These are phyloP conservation scores for Parasteatoda lunata DNA, from an alignment of 2,888 invertebrate genomes.

Conservation along the genomic window DNA sequence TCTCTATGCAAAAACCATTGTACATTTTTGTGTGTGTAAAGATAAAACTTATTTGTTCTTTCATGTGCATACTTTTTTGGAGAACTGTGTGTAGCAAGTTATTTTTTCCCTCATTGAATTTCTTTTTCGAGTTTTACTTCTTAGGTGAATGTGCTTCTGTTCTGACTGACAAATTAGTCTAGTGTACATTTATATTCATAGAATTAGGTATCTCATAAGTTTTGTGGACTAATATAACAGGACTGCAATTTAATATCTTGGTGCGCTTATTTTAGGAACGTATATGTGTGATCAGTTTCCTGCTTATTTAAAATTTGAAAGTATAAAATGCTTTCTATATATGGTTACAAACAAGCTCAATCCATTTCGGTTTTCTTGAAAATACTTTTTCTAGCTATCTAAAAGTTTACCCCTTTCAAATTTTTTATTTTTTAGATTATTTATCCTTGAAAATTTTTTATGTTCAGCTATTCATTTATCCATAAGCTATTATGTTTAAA, in stretches of 20 bases:
- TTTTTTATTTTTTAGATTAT: too few relatives aligned
- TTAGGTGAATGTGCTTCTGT: constrained; percentile 55
- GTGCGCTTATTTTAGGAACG: constrained; percentile 62
- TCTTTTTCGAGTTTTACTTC: constrained; percentile 56
- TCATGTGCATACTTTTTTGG: constrained; percentile 44
- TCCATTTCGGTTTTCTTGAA: too few relatives aligned
- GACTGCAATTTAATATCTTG: constrained; percentile 26
- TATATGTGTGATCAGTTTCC: constrained; percentile 41
- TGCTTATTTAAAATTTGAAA: not conserved
- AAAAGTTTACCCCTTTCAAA: too few relatives aligned
- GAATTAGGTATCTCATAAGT: constrained; percentile 49
- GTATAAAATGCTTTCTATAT: too few relatives aligned
- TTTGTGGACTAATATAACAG: constrained; percentile 48
- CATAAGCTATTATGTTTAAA: too few relatives aligned
- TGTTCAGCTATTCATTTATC: too few relatives aligned
- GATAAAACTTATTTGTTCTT: constrained; percentile 15
- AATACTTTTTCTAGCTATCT: too few relatives aligned
- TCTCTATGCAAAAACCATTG: constrained; percentile 46
- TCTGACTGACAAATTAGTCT: constrained; percentile 47
- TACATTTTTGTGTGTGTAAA: constrained; percentile 44
- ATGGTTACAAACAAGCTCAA: too few relatives aligned
- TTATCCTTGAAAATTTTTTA: too few relatives aligned
- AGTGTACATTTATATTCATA: constrained; percentile 60
- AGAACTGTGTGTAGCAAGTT: constrained; percentile 36
- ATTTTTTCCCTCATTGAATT: constrained; percentile 19